Percentiles rank a stretch among this genome's conserved stretches.
Evolutionary conservation across 2,888 invertebrate genomes (phyloP).

Genomic region (Brachyopa scutellaris): DNA sequence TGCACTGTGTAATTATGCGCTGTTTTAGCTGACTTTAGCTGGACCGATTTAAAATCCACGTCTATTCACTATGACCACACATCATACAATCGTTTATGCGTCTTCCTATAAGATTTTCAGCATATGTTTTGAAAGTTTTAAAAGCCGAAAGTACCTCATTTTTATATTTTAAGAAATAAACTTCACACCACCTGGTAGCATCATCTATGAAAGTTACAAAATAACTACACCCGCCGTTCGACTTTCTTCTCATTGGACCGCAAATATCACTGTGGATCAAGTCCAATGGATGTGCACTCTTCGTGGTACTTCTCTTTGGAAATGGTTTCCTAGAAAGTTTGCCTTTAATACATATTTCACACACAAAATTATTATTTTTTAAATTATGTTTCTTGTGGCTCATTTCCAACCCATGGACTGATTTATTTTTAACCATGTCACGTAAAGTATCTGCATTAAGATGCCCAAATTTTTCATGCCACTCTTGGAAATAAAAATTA

Average conservation of each 20-base stretch:
- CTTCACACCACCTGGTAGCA: constrained; percentile 8
- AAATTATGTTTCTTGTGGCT: not conserved
- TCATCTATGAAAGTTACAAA: constrained; percentile 9
- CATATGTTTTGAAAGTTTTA: not conserved
- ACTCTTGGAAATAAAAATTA: too few relatives aligned
- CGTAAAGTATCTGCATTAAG: not conserved
- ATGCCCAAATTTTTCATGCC: not conserved
- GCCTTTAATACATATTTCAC: not conserved
- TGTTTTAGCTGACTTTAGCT: too few relatives aligned
- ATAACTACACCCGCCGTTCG: not conserved
- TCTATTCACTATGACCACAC: too few relatives aligned
- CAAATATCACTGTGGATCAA: not conserved
- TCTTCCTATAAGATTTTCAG: constrained; percentile 9
- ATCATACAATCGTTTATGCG: too few relatives aligned
- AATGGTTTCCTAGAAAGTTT: constrained; percentile 2
- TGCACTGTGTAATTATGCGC: too few relatives aligned
- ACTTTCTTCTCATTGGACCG: not conserved
- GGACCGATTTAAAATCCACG: too few relatives aligned
- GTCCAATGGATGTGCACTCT: not conserved
- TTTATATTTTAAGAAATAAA: constrained; percentile 5
- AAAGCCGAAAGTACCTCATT: not conserved
- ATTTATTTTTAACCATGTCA: not conserved
- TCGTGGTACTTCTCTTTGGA: not conserved
- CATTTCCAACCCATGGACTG: not conserved
- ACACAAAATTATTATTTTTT: not conserved